Evolutionary conservation across 2,888 invertebrate genomes (phyloP).

Genomic region (Ochropacha duplaris): DNA sequence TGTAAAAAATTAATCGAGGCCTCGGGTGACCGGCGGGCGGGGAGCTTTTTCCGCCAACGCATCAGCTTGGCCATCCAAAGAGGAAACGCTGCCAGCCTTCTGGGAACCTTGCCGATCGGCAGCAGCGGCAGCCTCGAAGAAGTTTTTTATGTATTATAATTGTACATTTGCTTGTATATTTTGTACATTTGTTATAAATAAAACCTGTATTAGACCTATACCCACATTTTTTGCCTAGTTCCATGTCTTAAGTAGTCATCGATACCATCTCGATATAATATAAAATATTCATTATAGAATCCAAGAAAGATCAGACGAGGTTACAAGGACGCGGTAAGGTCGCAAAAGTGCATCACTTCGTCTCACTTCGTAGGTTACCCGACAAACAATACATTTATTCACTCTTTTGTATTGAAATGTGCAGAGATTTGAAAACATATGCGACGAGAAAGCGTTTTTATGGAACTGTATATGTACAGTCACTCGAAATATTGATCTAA

Average conservation of each 20-base stretch:
- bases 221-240: background rate
- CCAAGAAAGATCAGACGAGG: conserved; percentile 35
- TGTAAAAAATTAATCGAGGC: too few relatives aligned
- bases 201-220: background rate
- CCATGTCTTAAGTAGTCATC: background rate
- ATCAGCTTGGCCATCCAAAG: too few relatives aligned
- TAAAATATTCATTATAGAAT: conserved; percentile 23
- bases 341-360: conserved; percentile 14
- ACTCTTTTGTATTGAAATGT: background rate
- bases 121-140: too few relatives aligned
- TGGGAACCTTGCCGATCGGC: too few relatives aligned
- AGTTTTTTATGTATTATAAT: too few relatives aligned
- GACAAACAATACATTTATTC: conserved; percentile 17
- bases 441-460: background rate
- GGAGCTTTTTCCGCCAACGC: too few relatives aligned
- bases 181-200: too few relatives aligned
- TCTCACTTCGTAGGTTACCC: conserved; percentile 18
- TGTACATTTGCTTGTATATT: too few relatives aligned
- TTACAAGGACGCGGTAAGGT: conserved; percentile 37
- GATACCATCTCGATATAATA: background rate
- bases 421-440: conserved; percentile 15
- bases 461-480: background rate
- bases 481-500: background rate
- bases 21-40: too few relatives aligned
- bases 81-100: too few relatives aligned